Evolutionary conservation across 2,888 invertebrate species (phyloP).

Genomic region (Cephus runcator): DNA sequence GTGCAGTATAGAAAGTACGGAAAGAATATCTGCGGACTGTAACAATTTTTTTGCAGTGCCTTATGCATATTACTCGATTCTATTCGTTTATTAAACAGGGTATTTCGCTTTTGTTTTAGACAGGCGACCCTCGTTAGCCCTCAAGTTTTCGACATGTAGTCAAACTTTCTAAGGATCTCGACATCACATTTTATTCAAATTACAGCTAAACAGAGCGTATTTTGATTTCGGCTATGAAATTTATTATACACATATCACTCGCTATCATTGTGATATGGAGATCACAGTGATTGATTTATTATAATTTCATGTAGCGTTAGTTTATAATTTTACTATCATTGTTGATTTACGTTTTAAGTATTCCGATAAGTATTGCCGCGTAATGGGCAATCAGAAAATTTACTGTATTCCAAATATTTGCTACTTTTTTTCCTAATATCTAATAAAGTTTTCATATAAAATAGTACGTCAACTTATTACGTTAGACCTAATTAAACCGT

Average conservation of each 20-base stretch:
- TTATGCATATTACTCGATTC: not conserved
- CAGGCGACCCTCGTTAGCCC: not conserved
- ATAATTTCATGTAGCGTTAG: no score
- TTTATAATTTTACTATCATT: no score
- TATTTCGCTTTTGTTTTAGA: not conserved
- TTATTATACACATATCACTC: not conserved
- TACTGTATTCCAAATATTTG: not conserved
- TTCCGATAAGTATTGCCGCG: not conserved
- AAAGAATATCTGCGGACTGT: not conserved
- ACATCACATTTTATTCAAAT: not conserved
- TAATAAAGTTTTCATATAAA: slow-evolving; percentile 1
- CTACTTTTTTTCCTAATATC: not conserved
- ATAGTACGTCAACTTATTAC: not conserved
- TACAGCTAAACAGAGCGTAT: not conserved
- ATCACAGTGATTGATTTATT: no score
- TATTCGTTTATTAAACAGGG: not conserved
- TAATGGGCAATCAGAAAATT: not conserved
- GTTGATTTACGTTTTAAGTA: not conserved
- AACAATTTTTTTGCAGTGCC: not conserved
- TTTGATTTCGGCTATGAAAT: not conserved
- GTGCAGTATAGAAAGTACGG: not conserved
- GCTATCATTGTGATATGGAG: no score
- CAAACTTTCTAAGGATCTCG: not conserved
- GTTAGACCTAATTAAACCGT: not conserved
- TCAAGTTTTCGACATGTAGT: not conserved